Conservation (phyloP, 1,140 invertebrate genomes). For the Parapsyche elsis region DNA sequence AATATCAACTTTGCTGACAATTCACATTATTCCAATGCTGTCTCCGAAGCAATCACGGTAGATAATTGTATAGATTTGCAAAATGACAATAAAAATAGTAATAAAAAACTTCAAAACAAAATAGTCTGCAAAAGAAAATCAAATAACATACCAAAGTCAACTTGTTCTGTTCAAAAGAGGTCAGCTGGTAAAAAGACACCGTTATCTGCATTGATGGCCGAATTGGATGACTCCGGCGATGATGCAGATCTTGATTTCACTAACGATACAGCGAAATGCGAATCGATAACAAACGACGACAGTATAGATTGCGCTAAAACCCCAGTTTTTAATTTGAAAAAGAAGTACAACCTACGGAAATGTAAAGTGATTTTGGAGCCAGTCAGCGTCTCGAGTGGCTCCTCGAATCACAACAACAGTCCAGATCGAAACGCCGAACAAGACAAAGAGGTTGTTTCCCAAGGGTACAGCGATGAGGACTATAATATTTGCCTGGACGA, state of each 20-base stretch:
- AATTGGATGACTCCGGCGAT: constrained; percentile 45
- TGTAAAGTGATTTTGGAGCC: constrained; percentile 40
- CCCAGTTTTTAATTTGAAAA: background rate
- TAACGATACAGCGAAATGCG: background rate
- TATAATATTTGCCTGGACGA: constrained; percentile 45
- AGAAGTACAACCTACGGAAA: constrained; percentile 44
- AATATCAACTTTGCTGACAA: too few relatives aligned
- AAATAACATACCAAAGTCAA: constrained; percentile 17
- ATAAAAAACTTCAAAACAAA: constrained; percentile 15
- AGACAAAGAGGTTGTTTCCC: background rate
- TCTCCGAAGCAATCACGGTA: background rate
- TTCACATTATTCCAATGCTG: too few relatives aligned
- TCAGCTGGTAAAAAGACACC: constrained; percentile 28
- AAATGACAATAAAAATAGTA: background rate
- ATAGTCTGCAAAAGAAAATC: constrained; percentile 28
- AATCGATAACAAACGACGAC: background rate
- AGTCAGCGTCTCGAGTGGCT: background rate
- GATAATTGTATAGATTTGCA: background rate
- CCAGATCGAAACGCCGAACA: background rate
- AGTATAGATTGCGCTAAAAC: background rate
- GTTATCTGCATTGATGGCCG: constrained; percentile 42
- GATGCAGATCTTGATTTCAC: constrained; percentile 41
- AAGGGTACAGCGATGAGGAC: constrained; percentile 32
- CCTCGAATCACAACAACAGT: background rate
- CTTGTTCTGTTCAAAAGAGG: background rate